phyloP scores from a whole-genome alignment of 2,797 vertebrate genomes.

The Phrynocephalus vlangalii region DNA sequence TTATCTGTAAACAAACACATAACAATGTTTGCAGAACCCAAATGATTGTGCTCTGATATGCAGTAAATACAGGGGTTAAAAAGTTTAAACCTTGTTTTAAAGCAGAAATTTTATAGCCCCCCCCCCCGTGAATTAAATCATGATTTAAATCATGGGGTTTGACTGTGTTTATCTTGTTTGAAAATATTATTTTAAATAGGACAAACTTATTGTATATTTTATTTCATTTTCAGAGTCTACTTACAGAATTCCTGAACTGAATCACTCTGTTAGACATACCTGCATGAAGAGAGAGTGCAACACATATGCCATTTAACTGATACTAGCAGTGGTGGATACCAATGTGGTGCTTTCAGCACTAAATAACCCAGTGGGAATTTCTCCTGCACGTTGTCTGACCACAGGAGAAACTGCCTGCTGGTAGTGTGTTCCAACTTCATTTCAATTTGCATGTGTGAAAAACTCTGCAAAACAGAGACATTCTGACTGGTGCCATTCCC shows the following conservation, averaged over 20 bases:
- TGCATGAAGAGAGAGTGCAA: neutral
- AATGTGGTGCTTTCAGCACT: accelerated
- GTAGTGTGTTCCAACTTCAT: neutral
- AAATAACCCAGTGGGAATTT: neutral
- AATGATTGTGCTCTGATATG: neutral
- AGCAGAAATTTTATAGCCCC: neutral
- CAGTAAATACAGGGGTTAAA: neutral
- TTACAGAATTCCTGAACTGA: neutral
- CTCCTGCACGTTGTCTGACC: neutral
- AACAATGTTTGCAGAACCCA: neutral
- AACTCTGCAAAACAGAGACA: too few relatives aligned
- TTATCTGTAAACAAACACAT: neutral
- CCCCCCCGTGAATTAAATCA: neutral
- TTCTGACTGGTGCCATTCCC: neutral
- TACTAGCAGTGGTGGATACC: slow-evolving; percentile 4
- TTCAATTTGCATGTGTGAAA: neutral
- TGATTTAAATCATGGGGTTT: neutral
- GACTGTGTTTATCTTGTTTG: neutral
- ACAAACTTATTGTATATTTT: neutral
- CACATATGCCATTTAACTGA: neutral
- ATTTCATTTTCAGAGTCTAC: slow-evolving; percentile 7
- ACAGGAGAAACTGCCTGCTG: neutral
- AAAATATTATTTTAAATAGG: slow-evolving; percentile 6
- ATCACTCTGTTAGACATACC: slow-evolving; percentile 39
- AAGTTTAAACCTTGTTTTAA: neutral